Evolutionary conservation across 2,797 vertebrate genomes (phyloP), one percentile per base, ranked within the genome.

Genomic region (Platalea minor): DNA sequence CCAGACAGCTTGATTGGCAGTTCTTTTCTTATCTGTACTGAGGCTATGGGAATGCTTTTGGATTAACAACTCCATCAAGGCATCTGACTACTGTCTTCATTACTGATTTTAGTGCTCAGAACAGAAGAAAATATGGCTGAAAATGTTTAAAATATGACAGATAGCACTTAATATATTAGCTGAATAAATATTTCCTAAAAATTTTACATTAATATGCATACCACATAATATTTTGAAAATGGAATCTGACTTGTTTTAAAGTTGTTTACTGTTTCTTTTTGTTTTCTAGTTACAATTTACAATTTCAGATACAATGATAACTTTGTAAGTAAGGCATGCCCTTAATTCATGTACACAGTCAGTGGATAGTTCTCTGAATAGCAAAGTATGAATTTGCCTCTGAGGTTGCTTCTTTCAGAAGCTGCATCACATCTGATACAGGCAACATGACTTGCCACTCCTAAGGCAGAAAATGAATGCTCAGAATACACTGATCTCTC

Each of bases 381-480:
- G 46, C 6, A 5, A 51, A 70, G 50, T 26, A 80, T 61, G 85
- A 89, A 95, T 96, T 91, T 95, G 89, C 91, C 91, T 93, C 80
- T 91, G 76, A 94, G 92, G 88, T 63, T 85, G 57, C 83, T 93
- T 91, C 70, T 94, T 93, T 91, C 83, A 53, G 89, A 80, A 91
- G 35, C 70, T 89, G 73, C 82, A 91, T 93, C 75, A 79, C 89
- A 84, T 97, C 76, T 85, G 78, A 96, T 89, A 95, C 48, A 43
- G 46, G 69, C 72, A 80, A 80, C 60, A 53, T 67, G 53, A 60
- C 92, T 93, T 96, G 80, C 77, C 68, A 78, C 91, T 97, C 63
- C 67, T 64, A 85, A 92, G 67, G 91, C 84, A 68, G 95, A 91
- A 95, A 82, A 87, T 28, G 79, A 96, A 96, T 48, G 51, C 53